Conservation (phyloP, 2,797 vertebrate species). For the Gambelia wislizenii region DNA sequence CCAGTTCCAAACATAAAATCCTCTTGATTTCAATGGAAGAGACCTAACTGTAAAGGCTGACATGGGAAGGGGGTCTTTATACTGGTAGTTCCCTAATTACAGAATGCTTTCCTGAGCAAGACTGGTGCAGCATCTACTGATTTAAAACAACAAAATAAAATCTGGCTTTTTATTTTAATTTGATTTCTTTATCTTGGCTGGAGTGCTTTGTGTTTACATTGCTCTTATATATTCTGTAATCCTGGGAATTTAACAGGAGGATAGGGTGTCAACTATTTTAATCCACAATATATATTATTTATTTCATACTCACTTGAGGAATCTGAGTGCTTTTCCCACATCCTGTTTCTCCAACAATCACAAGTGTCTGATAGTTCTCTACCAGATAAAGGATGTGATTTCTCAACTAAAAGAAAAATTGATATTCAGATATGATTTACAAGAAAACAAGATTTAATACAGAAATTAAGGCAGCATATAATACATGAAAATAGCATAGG, state of each 20-base stretch:
- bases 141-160: too few relatives aligned
- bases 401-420: conserved; percentile 87
- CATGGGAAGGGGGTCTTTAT: not conserved
- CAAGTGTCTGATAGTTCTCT: conserved; percentile 95
- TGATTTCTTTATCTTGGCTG: not conserved
- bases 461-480: not conserved
- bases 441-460: conserved; percentile 28
- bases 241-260: not conserved
- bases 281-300: not conserved
- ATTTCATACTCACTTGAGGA: conserved; percentile 86
- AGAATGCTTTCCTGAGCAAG: not conserved
- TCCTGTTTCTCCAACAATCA: conserved; percentile 97
- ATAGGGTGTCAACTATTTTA: not conserved
- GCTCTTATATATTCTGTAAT: not conserved
- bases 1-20: not conserved
- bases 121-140: not conserved
- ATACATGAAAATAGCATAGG: not conserved
- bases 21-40: not conserved
- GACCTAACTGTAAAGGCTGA: not conserved
- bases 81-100: not conserved
- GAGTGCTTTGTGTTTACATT: not conserved
- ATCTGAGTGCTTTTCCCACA: conserved; percentile 98
- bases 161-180: not conserved
- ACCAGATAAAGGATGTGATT: conserved; percentile 97
- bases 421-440: conserved; percentile 21